Evolutionary conservation across 2,888 invertebrate genomes (phyloP), one percentile per base, ranked within the genome.

Genomic region (Drosophila sordidula): DNA sequence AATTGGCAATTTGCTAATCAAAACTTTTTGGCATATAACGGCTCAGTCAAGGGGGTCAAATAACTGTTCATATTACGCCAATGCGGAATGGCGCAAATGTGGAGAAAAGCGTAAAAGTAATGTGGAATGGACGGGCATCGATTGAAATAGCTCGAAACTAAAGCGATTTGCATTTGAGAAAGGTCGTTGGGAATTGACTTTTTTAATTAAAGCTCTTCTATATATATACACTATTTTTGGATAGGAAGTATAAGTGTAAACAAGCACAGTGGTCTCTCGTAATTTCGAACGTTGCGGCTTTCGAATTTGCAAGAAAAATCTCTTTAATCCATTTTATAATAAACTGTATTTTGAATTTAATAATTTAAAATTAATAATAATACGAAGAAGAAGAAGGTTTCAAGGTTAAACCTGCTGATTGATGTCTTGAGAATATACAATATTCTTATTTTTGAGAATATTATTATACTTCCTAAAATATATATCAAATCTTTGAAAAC

Each of bases 1-100:
- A 75, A 75, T 74, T 65, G 70, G 39, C 62, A 70, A 51, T 51
- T 62, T 34, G 62, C 44, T 75, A 75, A 70, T 63, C 47, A 75
- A 70, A 63, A 56, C 44, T 61, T 59, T 67, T 63, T 66, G 56
- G 52, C 66, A 26, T 46, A 57, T 65, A 69, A 56, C 64, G 66
- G 61, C 32, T 12, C 55, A 46, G 66, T 70, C 58, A 66, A 75
- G 70, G 47, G 59, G 74, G 74, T 75, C 70, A 74, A 70, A 58
- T 74, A 74, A 70, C 74, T 62, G 75, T 75, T 14, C 55, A 49
- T 32, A 45, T 38, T 6, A 8, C 29, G 52, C 29, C 6, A 52
- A 41, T 4, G 22, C 22, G 22, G 22, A 22, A 22, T 22, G 22
- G 39, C n/a, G 18, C 6, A 56, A 26, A 11, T 41, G 26, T 16